Base-by-base conservation (phyloP, 2,113 vertebrate species). In the Atherinomorus stipes region DNA sequence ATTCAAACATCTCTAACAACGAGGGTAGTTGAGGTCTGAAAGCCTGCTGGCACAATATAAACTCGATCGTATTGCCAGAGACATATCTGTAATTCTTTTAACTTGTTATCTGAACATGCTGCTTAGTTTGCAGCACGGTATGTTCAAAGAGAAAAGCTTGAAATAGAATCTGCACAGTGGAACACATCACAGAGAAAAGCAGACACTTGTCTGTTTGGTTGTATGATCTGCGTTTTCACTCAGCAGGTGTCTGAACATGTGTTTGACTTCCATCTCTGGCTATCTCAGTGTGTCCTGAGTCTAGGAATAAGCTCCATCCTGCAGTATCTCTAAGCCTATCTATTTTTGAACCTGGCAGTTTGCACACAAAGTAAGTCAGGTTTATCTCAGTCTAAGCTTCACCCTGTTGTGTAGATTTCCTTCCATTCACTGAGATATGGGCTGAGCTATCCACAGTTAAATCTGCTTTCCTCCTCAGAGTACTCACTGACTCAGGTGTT, bases 281-380 rank as follows among this genome's bases (percentile, higher is more conserved):
- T 4, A 16, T 45, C 13, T n/a, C 18, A 7, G 44, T 19, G 16
- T 47, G 19, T 47, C 44, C 44, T 47, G n/a, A 47, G 19, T 47
- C 18, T 47, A n/a, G 44, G 13, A 47, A 47, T 47, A 18, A 47
- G 11, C 49, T 2, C 49, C 11, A 23, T 22, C 22, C 44, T 13
- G 22, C 11, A 23, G 50, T 25, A n/a, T 18, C 44, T 47, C 50
- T 69, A 40, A 78, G 59, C 75, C 7, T 2, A 7, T 78, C 61
- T 78, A 67, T 78, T 63, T 83, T 38, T 15, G 7, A 21, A 61
- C 15, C 25, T 28, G 22, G 23, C 44, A 51, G 23, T 53, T 61
- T 31, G 11, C 53, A 13, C 15, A 45, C 7, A n/a, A 21, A 71
- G 34, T 57, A 53, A 72, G 49, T 73, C 50, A 19, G 9, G 10